Evolutionary conservation across 2,797 vertebrate species (phyloP), one percentile per base, ranked within the genome.

Genomic region (Sebastes matsubarae): DNA sequence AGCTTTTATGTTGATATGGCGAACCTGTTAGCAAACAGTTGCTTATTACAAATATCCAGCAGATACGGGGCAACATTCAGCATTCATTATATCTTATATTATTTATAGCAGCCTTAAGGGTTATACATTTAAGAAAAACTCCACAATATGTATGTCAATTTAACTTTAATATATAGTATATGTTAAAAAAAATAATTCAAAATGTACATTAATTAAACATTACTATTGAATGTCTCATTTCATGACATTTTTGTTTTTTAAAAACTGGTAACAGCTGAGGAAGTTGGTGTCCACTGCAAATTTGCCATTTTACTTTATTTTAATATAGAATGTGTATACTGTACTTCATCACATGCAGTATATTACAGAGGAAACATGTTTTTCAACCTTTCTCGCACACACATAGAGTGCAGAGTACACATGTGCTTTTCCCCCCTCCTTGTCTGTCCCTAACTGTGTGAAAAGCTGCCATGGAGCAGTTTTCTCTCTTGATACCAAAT

Each of bases 401-500:
- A 64, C 32, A n/a, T 8, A n/a, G 8, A 64, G 14, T 52, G 24
- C 42, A 70, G 22, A 13, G 24, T 4, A 36, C 22, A 29, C 38
- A 8, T 64, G 55, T 65, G 25, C 14, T 38, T 69, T 18, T 46
- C 30, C n/a, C 25, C 5, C 58, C 20, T 78, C 13, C 38, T 58
- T 57, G 18, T 68, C 61, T 2, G 2, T 30, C 58, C 59, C 30
- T 50, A 46, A 52, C 38, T 72, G 57, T 75, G 46, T 75, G 50
- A 77, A 75, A 85, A 82, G 65, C 71, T 77, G 61, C 70, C 75
- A 63, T 55, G 50, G 61, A 74, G 82, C 84, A 82, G 64, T 75
- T 84, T 88, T 76, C 72, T 84, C 64, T 83, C 68, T 68, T 61
- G 25, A 67, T 61, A 68, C 36, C 25, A 63, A 87, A 81, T 74